Conservation (phyloP, 1,140 invertebrate genomes). For the Varroa destructor region DNA sequence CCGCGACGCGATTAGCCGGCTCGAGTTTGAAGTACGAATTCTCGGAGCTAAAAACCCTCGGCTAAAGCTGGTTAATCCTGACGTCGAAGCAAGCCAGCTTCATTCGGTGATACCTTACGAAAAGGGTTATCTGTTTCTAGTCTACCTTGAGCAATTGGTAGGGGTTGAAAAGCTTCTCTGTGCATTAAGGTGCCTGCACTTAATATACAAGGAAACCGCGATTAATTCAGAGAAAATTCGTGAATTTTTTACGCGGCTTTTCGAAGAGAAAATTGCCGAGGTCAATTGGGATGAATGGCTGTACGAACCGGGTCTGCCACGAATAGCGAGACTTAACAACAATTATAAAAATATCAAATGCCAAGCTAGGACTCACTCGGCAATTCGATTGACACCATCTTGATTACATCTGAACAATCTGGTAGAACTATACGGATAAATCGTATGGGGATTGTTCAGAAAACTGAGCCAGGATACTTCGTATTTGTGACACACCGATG, state of each 20-base stretch:
- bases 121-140: conserved; percentile 12
- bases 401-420: not conserved
- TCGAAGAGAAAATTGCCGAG: not conserved
- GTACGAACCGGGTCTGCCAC: not conserved
- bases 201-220: conserved; percentile 18
- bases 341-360: conserved; percentile 8
- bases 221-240: conserved; percentile 24
- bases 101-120: conserved; percentile 24
- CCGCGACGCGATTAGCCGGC: conserved; percentile 3
- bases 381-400: not conserved
- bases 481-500: too few species aligned
- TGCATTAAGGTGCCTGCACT: conserved; percentile 2
- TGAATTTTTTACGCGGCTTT: conserved; percentile 7
- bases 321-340: not conserved
- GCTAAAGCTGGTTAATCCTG: conserved; percentile 6
- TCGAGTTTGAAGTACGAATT: conserved; percentile 2
- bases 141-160: not conserved
- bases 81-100: conserved; percentile 21
- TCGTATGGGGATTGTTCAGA: not conserved
- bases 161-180: conserved; percentile 16
- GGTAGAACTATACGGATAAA: not conserved
- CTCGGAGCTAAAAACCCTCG: conserved; percentile 12
- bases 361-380: not conserved
- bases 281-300: conserved; percentile 22
- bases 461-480: not conserved